A percentile compares a stretch with the other conserved stretches of the same genome.
These are phyloP conservation scores for Cephus runcator DNA, from an alignment of 2,888 invertebrate genomes.

Conservation along the genomic window DNA sequence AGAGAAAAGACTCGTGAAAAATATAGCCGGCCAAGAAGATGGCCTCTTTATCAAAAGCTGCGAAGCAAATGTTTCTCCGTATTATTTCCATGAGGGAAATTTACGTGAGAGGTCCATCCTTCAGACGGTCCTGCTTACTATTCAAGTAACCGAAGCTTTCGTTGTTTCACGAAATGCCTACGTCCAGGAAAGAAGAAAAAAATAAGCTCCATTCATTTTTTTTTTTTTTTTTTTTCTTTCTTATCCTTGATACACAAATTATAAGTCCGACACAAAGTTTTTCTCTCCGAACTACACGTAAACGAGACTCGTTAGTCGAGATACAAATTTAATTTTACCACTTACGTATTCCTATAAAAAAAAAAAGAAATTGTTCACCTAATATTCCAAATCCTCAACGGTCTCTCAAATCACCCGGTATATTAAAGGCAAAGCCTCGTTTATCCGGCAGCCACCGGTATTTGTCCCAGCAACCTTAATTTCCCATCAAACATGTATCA, in stretches of 20 bases:
- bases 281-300: too few species aligned
- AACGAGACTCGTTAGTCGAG: too few species aligned
- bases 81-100: constrained; percentile 37
- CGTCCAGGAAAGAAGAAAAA: not conserved
- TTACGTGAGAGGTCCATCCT: constrained; percentile 20
- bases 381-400: not conserved
- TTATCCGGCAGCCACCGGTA: not conserved
- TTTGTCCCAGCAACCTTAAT: constrained; percentile 2
- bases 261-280: too few species aligned
- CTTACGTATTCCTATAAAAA: too few species aligned
- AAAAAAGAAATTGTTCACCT: not conserved
- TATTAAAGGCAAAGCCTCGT: not conserved
- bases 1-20: not conserved
- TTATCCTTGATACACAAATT: too few species aligned
- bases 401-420: not conserved
- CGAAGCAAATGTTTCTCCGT: constrained; percentile 32
- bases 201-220: too few species aligned
- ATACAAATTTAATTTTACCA: too few species aligned
- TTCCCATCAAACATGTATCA: constrained; percentile 7
- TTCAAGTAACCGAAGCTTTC: not conserved
- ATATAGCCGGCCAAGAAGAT: too few species aligned
- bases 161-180: too few species aligned
- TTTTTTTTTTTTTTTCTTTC: too few species aligned
- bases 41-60: not conserved
- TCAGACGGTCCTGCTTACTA: not conserved